Evolutionary conservation across 2,888 invertebrate genomes (phyloP).

Genomic region (Sesia bembeciformis): DNA sequence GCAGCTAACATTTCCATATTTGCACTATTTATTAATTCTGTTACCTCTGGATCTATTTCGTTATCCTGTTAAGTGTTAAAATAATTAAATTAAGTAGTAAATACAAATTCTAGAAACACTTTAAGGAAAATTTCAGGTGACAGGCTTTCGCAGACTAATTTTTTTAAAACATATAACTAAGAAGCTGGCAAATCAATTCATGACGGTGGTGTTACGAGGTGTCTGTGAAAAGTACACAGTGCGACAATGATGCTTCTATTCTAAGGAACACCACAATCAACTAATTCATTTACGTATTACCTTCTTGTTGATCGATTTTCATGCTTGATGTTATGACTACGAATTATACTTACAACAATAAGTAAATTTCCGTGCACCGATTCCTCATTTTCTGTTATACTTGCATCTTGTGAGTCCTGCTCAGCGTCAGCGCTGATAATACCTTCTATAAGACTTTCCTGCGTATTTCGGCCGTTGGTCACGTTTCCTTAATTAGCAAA

Average conservation of each 20-base stretch:
- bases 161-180: constrained; percentile 45
- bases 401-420: constrained; percentile 66
- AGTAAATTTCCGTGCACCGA: constrained; percentile 52
- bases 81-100: background rate
- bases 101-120: background rate
- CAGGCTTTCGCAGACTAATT: constrained; percentile 42
- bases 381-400: constrained; percentile 50
- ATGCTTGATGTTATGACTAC: constrained; percentile 35
- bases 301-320: constrained; percentile 41
- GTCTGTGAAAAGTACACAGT: constrained; percentile 57
- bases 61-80: constrained; percentile 42
- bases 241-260: constrained; percentile 61
- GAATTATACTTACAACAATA: constrained; percentile 60
- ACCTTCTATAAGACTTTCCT: constrained; percentile 67
- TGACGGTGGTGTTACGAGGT: constrained; percentile 56
- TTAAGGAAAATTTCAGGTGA: constrained; percentile 8
- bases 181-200: constrained; percentile 68
- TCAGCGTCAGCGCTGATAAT: constrained; percentile 63
- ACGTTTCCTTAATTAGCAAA: constrained; percentile 72
- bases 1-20: constrained; percentile 94
- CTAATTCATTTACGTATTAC: constrained; percentile 54
- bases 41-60: constrained; percentile 78
- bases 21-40: constrained; percentile 79
- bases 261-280: constrained; percentile 65
- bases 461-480: constrained; percentile 56